A percentile compares a stretch with the other conserved stretches of the same genome.
These are phyloP conservation scores for Tenualosa thibaudeaui DNA, from an alignment of 2,797 vertebrate species.

Conservation along the genomic window DNA sequence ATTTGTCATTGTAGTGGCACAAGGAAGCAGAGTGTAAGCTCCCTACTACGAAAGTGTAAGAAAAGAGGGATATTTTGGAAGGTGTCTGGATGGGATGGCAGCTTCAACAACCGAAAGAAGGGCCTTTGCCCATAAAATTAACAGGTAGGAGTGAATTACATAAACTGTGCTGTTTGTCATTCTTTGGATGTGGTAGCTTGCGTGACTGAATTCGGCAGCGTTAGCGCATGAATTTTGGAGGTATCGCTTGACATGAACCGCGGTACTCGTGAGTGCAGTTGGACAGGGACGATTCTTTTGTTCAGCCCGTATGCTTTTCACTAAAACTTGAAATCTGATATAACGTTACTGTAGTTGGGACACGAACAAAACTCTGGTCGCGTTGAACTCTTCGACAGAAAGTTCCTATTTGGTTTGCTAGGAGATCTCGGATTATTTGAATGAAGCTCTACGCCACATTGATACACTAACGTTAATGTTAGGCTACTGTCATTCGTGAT, in stretches of 20 bases:
- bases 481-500: neutral
- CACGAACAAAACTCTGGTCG: neutral
- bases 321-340: neutral
- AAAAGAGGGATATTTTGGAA: slow-evolving; percentile 57
- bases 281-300: slow-evolving; percentile 40
- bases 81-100: slow-evolving; percentile 70
- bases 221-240: slow-evolving; percentile 24
- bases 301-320: slow-evolving; percentile 29
- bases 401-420: neutral
- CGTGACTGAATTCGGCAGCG: slow-evolving; percentile 18
- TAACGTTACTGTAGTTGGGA: neutral
- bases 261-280: slow-evolving; percentile 34
- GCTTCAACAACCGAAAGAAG: slow-evolving; percentile 82
- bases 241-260: slow-evolving; percentile 30
- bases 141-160: slow-evolving; percentile 75
- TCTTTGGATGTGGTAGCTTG: neutral
- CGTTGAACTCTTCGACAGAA: neutral
- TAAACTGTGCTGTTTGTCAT: neutral
- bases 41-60: slow-evolving; percentile 42
- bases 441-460: slow-evolving; percentile 3
- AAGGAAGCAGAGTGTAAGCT: slow-evolving; percentile 67
- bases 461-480: neutral
- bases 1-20: slow-evolving; percentile 49
- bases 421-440: slow-evolving; percentile 16
- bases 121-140: slow-evolving; percentile 91